Evolutionary conservation across 92 coral and sea anemone genomes (phyloP), one percentile per base, ranked within the genome.

Genomic region (Phymanthus crucifer): DNA sequence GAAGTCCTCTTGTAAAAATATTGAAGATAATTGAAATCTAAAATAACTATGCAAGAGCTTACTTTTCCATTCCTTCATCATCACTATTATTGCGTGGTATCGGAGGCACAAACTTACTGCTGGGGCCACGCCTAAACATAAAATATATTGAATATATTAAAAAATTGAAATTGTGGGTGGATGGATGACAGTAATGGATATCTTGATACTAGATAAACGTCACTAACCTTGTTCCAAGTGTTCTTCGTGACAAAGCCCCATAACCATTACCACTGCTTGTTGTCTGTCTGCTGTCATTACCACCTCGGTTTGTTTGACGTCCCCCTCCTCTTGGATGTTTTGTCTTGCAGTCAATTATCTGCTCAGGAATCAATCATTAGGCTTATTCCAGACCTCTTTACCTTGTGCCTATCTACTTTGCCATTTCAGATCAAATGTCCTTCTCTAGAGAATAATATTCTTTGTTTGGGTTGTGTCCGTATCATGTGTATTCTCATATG

Each of bases 61-160:
- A 87, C 90, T 83, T 83, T 73, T 77, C 84, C 75, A 72, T 46
- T 34, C 74, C 80, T 29, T 90, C 97, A 50, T 83, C 89, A 57
- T 84, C 91, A 54, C 86, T 81, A 54, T 72, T 65, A 38, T 80
- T 77, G 52, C 81, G 70, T 33, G 83, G 73, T 18, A 90, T 56
- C 1, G 99, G 99, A 32, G 99, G 99, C 17, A 93, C 86, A 87
- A 95, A 95, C 81, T 88, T 87, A 69, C 90, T 87, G 36, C 91
- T 90, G 50, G 99, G 99, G 29, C 99, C 99, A 69, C 99, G 89
- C 75, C 99, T 95, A 33, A 72, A 21, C 35, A 69, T n/a, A n/a
- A n/a, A n/a, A n/a, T n/a, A n/a, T n/a, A n/a, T n/a, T n/a, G n/a
- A 43, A 54, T 66, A 17, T 40, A 34, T 40, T 40, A 1, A 31